A percentile compares a stretch with the other conserved stretches of the same genome.
Conservation (phyloP, 1,140 invertebrate species). For the Platyura marginata region DNA sequence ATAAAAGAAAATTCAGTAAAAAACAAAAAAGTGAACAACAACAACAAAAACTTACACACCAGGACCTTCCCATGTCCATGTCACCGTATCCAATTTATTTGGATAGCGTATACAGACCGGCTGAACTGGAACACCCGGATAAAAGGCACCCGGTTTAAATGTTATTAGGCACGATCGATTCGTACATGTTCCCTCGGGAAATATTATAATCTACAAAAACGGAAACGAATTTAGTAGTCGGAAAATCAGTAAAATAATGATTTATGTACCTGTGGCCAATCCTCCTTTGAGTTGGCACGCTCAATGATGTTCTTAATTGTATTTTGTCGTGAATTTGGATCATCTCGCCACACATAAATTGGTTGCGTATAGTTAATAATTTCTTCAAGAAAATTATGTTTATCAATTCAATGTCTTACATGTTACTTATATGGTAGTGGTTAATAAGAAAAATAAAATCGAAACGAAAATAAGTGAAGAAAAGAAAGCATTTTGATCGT, state of each 20-base stretch:
- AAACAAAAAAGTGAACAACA: not conserved
- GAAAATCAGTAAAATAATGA: not conserved
- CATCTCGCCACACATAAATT: constrained; percentile 82
- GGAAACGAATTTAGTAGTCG: constrained; percentile 11
- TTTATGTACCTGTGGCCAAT: constrained; percentile 69
- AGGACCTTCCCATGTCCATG: constrained; percentile 96
- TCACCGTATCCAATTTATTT: constrained; percentile 79
- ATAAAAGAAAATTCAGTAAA: constrained; percentile 1
- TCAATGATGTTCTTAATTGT: constrained; percentile 81
- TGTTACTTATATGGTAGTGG: no score
- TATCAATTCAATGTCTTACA: no score
- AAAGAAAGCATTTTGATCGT: no score
- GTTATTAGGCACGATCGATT: constrained; percentile 84
- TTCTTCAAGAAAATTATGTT: no score
- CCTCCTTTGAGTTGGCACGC: constrained; percentile 59
- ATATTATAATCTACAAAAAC: constrained; percentile 87
- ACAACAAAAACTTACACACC: constrained; percentile 71
- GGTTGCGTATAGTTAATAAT: constrained; percentile 87
- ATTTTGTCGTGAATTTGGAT: constrained; percentile 76
- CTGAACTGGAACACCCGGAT: constrained; percentile 86
- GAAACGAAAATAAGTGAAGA: no score
- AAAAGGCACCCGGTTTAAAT: constrained; percentile 88
- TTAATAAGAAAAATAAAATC: no score
- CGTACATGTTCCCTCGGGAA: constrained; percentile 90
- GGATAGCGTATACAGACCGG: constrained; percentile 84